Percentiles rank a stretch among this genome's conserved stretches.
phyloP scores from a whole-genome alignment of 1,140 invertebrate species.

The Prorops nasuta region DNA sequence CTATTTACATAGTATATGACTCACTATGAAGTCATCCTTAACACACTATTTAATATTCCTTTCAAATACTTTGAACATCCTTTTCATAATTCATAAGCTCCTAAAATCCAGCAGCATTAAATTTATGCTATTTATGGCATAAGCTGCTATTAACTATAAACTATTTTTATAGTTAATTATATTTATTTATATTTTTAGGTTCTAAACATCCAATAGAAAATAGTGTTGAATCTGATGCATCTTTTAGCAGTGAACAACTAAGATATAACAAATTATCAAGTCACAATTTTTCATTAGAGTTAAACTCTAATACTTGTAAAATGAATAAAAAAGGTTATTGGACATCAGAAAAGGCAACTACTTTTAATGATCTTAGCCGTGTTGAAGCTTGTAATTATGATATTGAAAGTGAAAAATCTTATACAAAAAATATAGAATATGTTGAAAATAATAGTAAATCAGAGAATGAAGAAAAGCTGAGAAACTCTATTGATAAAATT shows the following conservation, averaged over 20 bases:
- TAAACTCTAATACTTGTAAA: slow-evolving; percentile 16
- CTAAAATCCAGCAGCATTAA: no score
- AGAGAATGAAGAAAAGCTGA: slow-evolving; percentile 20
- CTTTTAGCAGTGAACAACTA: slow-evolving; percentile 23
- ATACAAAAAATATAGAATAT: slow-evolving; percentile 39
- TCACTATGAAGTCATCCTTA: slow-evolving; percentile 30
- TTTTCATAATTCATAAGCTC: no score
- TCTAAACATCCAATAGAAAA: slow-evolving; percentile 16
- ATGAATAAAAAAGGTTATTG: slow-evolving; percentile 11
- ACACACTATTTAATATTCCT: slow-evolving; percentile 29
- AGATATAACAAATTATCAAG: slow-evolving; percentile 11
- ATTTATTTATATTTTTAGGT: slow-evolving; percentile 10
- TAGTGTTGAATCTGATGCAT: slow-evolving; percentile 3
- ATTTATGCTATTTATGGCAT: no score
- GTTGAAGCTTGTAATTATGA: slow-evolving; percentile 29
- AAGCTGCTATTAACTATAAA: no score
- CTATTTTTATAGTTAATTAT: background rate
- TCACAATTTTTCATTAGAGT: slow-evolving; percentile 30
- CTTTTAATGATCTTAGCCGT: slow-evolving; percentile 37
- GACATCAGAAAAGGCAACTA: slow-evolving; percentile 30
- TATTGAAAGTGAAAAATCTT: slow-evolving; percentile 30
- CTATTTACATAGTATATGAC: slow-evolving; percentile 22
- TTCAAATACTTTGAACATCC: slow-evolving; percentile 17
- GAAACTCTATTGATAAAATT: slow-evolving; percentile 9
- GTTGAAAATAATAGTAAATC: slow-evolving; percentile 24